phyloP scores from a whole-genome alignment of 2,113 vertebrate species.

The Saccopteryx leptura region DNA sequence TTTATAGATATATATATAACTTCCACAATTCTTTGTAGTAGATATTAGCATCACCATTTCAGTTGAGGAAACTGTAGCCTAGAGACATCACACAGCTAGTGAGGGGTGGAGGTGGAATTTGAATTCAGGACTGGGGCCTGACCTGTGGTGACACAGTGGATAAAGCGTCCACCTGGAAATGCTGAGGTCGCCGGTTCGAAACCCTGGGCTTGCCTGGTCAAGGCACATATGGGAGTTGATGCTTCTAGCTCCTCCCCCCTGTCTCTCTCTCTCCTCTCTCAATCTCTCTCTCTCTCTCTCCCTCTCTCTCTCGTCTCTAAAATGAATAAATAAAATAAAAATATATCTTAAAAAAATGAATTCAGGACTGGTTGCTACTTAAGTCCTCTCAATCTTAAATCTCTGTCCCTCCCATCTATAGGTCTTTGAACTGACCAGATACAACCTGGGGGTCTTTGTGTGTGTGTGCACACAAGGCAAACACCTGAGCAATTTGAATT shows the following conservation, averaged over 20 bases:
- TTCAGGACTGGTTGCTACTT: neutral
- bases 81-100: neutral
- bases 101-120: neutral
- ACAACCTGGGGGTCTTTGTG: neutral
- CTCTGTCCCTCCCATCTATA: neutral
- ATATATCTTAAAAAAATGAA: no score
- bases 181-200: no score
- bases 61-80: neutral
- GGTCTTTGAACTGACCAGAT: neutral
- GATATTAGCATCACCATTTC: neutral
- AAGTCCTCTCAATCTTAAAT: neutral
- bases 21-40: neutral
- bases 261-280: no score
- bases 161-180: no score
- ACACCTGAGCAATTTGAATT: neutral
- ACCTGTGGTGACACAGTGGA: no score
- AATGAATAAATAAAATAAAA: no score
- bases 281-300: no score
- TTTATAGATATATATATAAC: neutral
- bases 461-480: fast-evolving
- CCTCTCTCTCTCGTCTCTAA: no score
- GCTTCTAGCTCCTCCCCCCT: no score
- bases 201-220: no score
- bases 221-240: no score
- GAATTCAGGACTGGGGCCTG: neutral